Conservation (phyloP, 1,140 invertebrate genomes). For the Drosophila nebulosa region DNA sequence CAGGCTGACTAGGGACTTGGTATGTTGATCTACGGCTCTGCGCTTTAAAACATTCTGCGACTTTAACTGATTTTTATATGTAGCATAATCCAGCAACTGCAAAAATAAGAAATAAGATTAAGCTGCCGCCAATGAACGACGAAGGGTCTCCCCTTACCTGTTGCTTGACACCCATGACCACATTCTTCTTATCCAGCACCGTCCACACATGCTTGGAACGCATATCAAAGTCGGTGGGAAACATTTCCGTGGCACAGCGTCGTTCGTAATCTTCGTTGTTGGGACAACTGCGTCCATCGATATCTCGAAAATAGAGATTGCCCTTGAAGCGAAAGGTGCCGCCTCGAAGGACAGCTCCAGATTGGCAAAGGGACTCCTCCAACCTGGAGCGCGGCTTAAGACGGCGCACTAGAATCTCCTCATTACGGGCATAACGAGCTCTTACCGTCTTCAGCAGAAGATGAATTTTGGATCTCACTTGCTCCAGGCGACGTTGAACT, state of each 20-base stretch:
- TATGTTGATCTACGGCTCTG: conserved; percentile 33
- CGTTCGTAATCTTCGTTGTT: conserved; percentile 70
- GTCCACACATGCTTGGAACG: conserved; percentile 60
- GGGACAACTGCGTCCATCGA: conserved; percentile 62
- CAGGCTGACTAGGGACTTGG: conserved; percentile 32
- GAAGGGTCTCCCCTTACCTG: conserved; percentile 42
- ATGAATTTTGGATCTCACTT: conserved; percentile 26
- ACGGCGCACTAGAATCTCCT: conserved; percentile 48
- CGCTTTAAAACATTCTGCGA: conserved; percentile 16
- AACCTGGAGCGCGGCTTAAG: conserved; percentile 16
- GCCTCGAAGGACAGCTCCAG: conserved; percentile 52
- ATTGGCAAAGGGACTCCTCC: conserved; percentile 10
- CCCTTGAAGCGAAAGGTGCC: conserved; percentile 71
- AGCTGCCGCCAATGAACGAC: not conserved
- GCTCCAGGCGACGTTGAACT: conserved; percentile 43
- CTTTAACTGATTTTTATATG: not conserved
- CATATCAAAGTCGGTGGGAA: conserved; percentile 73
- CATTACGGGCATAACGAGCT: conserved; percentile 49
- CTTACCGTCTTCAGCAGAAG: conserved; percentile 33
- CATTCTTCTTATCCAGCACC: conserved; percentile 56
- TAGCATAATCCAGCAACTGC: conserved; percentile 48
- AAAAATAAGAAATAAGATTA: not conserved
- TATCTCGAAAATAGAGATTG: conserved; percentile 71
- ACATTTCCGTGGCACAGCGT: conserved; percentile 63
- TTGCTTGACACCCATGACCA: conserved; percentile 70